Evolutionary conservation across 30 jellyfish, hydroid and myxozoan genomes (phyloP).

Genomic region (Catostylus mosaicus): DNA sequence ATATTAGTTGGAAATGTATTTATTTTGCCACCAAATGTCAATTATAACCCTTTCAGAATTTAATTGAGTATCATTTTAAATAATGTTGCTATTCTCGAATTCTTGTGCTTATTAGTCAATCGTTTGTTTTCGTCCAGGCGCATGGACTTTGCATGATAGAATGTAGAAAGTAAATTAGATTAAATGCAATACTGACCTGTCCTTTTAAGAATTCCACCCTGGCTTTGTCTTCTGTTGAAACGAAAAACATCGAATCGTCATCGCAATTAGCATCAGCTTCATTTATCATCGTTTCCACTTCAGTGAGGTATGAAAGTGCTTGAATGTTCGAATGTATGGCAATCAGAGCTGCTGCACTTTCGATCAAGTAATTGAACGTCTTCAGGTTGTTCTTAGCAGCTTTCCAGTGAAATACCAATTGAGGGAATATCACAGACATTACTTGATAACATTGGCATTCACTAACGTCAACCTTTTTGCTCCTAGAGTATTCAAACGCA

Average conservation of each 20-base stretch:
- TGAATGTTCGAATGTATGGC: slow-evolving; percentile 54
- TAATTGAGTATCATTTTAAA: too few species aligned
- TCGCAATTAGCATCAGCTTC: slow-evolving; percentile 32
- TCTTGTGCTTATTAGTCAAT: too few species aligned
- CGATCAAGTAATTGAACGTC: slow-evolving; percentile 78
- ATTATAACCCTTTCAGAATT: too few species aligned
- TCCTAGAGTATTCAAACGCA: too few species aligned
- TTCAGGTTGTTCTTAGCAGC: slow-evolving; percentile 76
- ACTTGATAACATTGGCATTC: slow-evolving; percentile 87
- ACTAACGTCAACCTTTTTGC: slow-evolving; percentile 39
- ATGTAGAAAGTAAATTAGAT: too few species aligned
- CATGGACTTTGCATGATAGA: too few species aligned
- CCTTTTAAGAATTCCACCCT: slow-evolving; percentile 77
- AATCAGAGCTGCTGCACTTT: slow-evolving; percentile 83
- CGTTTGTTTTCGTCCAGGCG: too few species aligned
- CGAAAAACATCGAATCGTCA: slow-evolving; percentile 44
- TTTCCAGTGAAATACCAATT: slow-evolving; percentile 80
- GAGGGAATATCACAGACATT: slow-evolving; percentile 70
- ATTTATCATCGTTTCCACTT: slow-evolving; percentile 56
- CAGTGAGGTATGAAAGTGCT: slow-evolving; percentile 71
- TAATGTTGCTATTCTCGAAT: too few species aligned
- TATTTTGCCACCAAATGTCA: too few species aligned
- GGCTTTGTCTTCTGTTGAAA: slow-evolving; percentile 83
- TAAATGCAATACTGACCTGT: slow-evolving; percentile 78
- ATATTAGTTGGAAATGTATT: too few species aligned